phyloP scores from a whole-genome alignment of 2,888 invertebrate genomes.

The Megastigmus dorsalis region DNA sequence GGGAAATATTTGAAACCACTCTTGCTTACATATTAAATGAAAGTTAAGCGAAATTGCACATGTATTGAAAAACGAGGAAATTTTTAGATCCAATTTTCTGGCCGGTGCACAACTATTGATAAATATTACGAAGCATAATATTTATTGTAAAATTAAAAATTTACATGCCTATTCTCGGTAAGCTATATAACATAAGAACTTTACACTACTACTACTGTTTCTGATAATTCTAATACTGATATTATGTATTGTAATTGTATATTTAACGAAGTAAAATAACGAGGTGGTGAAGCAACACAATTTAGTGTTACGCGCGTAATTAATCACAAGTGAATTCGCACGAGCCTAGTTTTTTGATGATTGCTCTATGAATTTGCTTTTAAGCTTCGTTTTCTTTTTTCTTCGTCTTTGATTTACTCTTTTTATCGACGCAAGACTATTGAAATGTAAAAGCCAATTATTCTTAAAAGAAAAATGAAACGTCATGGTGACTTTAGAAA shows the following conservation, averaged over 20 bases:
- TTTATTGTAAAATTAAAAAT: slow-evolving; percentile 34
- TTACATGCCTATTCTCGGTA: slow-evolving; percentile 36
- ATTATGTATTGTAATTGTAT: slow-evolving; percentile 44
- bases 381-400: slow-evolving; percentile 44
- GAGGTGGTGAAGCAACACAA: slow-evolving; percentile 32
- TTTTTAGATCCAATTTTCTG: slow-evolving; percentile 23
- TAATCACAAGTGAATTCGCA: slow-evolving; percentile 29
- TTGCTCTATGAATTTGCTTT: slow-evolving; percentile 44
- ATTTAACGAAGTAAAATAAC: slow-evolving; percentile 46
- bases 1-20: not conserved
- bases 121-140: slow-evolving; percentile 33
- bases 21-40: not conserved
- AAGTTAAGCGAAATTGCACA: slow-evolving; percentile 17
- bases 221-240: slow-evolving; percentile 41
- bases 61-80: slow-evolving; percentile 29
- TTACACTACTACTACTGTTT: slow-evolving; percentile 47
- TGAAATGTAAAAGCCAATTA: slow-evolving; percentile 4
- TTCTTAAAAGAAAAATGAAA: slow-evolving; percentile 24
- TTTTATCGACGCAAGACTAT: slow-evolving; percentile 36
- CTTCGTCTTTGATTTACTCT: slow-evolving; percentile 23
- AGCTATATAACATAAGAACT: slow-evolving; percentile 37
- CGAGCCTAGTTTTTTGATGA: slow-evolving; percentile 47
- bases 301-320: slow-evolving; percentile 25
- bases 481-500: not conserved
- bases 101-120: slow-evolving; percentile 26